Base-by-base conservation (phyloP, 2,113 vertebrate species). In the Forbesichthys agassizii region DNA sequence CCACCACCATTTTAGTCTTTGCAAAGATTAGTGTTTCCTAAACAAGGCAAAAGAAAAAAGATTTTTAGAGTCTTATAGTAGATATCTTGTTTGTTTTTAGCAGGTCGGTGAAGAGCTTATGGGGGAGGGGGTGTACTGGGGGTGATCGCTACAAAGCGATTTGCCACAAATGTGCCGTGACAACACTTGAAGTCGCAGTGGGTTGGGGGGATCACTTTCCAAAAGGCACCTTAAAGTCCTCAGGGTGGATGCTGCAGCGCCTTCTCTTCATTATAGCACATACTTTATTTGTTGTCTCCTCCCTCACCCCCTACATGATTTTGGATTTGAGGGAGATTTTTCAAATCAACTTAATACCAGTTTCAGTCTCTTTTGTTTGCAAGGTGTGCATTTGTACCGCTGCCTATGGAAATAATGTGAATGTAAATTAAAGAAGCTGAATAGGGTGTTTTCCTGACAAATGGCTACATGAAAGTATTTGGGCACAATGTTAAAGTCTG, bases 111-210 rank as follows among this genome's bases (percentile, higher is more conserved):
- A 56, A 63, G 47, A 65, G 16, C 9, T n/a, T 27, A 10, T 8
- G 12, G 49, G 63, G 18, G 54, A 4, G 58, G 5, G 57, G 1
- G 36, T 52, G 9, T 52, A 52, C 49, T 11, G 20, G 60, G 59
- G 66, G 68, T 64, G 64, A 73, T 79, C 75, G 80, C 70, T 71
- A 84, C 76, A 84, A 89, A 88, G 79, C 78, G 83, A 81, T 88
- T 90, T 90, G 79, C 70, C 81, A 63, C 80, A 91, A 90, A 89
- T 81, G 75, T 75, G 56, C 87, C 85, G 74, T 91, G 89, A 89
- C 82, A 79, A 84, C 88, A 86, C 86, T 91, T 79, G 74, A 90
- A 85, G 77, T 79, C 55, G 18, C 84, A 74, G 77, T 74, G 73
- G 75, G 77, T 83, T 79, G 62, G 36, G 36, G 36, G 73, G 80